phyloP scores from a whole-genome alignment of 2,113 vertebrate species.

The Anoplopoma fimbria region DNA sequence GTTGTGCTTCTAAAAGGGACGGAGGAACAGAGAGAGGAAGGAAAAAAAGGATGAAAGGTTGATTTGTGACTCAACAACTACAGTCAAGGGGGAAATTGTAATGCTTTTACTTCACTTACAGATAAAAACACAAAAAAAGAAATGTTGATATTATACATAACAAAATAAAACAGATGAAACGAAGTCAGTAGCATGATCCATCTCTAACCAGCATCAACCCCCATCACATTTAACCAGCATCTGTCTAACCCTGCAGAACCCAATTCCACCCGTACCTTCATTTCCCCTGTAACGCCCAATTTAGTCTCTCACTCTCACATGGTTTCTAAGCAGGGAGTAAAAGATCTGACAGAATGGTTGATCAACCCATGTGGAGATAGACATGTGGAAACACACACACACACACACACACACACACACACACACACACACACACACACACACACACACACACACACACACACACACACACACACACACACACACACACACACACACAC shows the following conservation, averaged over 20 bases:
- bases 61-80: neutral
- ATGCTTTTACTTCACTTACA: neutral
- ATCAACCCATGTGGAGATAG: slow-evolving; percentile 29
- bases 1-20: slow-evolving; percentile 73
- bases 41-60: slow-evolving; percentile 2
- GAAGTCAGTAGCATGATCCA: neutral
- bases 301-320: neutral
- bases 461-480: neutral
- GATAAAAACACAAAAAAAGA: neutral
- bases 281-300: neutral
- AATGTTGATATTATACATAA: neutral
- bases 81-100: neutral
- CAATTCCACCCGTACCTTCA: neutral
- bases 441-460: too few relatives aligned
- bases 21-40: neutral
- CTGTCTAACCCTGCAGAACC: neutral
- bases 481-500: slow-evolving; percentile 26
- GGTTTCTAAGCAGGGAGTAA: slow-evolving; percentile 20
- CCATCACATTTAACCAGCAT: neutral
- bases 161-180: neutral
- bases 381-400: slow-evolving; percentile 5
- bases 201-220: neutral
- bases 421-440: slow-evolving; percentile 9
- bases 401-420: slow-evolving; percentile 27
- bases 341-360: slow-evolving; percentile 60